Evolutionary conservation across 1,140 invertebrate genomes (phyloP).

Genomic region (Zaprionus africanus): DNA sequence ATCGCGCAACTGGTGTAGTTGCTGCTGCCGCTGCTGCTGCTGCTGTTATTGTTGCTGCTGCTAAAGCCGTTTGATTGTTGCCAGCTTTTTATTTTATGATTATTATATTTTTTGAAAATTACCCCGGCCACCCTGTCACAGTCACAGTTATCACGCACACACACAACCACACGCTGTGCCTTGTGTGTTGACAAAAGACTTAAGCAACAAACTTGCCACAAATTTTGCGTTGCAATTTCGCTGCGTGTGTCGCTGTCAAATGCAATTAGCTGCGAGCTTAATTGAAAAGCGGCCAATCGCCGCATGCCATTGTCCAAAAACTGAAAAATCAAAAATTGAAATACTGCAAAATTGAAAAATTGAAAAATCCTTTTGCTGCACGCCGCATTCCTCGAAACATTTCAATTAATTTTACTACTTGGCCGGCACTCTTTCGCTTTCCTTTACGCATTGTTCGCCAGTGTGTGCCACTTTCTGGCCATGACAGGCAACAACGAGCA

Average conservation of each 20-base stretch:
- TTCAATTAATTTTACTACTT: slow-evolving; percentile 67
- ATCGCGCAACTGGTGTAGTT: slow-evolving; percentile 59
- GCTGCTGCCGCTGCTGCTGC: slow-evolving; percentile 3
- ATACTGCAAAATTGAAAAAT: slow-evolving; percentile 39
- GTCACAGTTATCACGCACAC: slow-evolving; percentile 19
- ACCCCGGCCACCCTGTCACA: slow-evolving; percentile 39
- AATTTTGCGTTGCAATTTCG: slow-evolving; percentile 18
- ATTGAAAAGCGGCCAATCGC: slow-evolving; percentile 60
- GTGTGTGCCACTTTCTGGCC: slow-evolving; percentile 53
- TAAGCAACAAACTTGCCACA: slow-evolving; percentile 63
- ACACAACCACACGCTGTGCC: slow-evolving; percentile 11
- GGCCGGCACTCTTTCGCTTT: slow-evolving; percentile 46
- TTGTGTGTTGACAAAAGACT: slow-evolving; percentile 65
- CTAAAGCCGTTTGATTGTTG: slow-evolving; percentile 54
- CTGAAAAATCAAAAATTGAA: slow-evolving; percentile 31
- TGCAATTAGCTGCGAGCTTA: slow-evolving; percentile 75
- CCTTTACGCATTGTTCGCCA: slow-evolving; percentile 56
- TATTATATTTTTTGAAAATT: slow-evolving; percentile 77
- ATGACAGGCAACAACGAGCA: slow-evolving; percentile 38
- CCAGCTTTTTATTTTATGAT: slow-evolving; percentile 78
- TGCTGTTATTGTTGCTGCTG: slow-evolving; percentile 34
- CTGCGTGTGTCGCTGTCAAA: slow-evolving; percentile 65
- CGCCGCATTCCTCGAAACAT: slow-evolving; percentile 47
- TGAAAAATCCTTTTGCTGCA: slow-evolving; percentile 42
- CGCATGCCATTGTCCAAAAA: slow-evolving; percentile 49